These are phyloP conservation scores for Dolichallabes microphthalmus DNA, from an alignment of 2,113 vertebrate genomes.

Conservation along the genomic window DNA sequence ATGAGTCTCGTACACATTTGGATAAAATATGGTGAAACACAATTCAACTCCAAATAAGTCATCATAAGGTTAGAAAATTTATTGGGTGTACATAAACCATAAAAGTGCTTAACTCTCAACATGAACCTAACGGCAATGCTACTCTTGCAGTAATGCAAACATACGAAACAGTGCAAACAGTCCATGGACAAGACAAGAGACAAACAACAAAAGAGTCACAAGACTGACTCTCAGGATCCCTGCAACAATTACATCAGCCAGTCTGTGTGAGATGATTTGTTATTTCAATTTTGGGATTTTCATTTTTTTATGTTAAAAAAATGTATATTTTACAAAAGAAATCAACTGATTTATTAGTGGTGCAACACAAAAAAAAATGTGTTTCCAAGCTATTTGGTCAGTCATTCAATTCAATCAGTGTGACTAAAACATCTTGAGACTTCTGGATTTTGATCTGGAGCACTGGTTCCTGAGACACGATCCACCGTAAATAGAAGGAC, in stretches of 20 bases:
- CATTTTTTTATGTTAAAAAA: background rate
- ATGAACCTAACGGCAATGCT: slow-evolving; percentile 5
- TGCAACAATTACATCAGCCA: background rate
- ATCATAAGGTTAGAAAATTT: slow-evolving; percentile 23
- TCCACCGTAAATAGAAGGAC: slow-evolving; percentile 78
- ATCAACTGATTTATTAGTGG: slow-evolving; percentile 13
- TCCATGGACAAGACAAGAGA: slow-evolving; percentile 20
- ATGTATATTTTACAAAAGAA: background rate
- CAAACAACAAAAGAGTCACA: slow-evolving; percentile 10
- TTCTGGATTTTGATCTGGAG: slow-evolving; percentile 69
- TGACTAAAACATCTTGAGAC: slow-evolving; percentile 62
- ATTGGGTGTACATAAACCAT: slow-evolving; percentile 50
- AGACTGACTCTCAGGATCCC: background rate
- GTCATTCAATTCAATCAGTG: background rate
- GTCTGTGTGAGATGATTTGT: background rate
- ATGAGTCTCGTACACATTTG: slow-evolving; percentile 25
- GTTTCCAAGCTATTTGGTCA: background rate
- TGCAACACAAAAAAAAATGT: background rate
- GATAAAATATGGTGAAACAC: slow-evolving; percentile 32
- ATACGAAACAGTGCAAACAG: slow-evolving; percentile 62
- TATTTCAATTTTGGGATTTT: background rate
- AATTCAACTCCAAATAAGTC: slow-evolving; percentile 16
- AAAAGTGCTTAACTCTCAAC: slow-evolving; percentile 60
- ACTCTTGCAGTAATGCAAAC: slow-evolving; percentile 38
- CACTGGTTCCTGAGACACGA: slow-evolving; percentile 85